These are phyloP conservation scores for Caenorhabditis angaria DNA, from an alignment of 2,888 invertebrate species.

Conservation along the genomic window DNA sequence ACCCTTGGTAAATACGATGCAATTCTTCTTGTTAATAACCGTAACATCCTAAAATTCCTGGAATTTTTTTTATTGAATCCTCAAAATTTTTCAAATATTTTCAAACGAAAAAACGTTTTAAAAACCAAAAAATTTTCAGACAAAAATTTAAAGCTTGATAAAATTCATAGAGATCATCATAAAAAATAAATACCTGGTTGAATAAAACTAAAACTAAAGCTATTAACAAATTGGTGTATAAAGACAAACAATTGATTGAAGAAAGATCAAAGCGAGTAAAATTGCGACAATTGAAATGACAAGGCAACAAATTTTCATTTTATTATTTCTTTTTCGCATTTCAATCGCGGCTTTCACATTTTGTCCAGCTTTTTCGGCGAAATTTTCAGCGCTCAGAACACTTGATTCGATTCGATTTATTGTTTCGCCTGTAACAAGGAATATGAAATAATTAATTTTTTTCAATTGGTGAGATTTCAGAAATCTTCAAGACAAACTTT, in stretches of 20 bases:
- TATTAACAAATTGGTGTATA: constrained; percentile 5
- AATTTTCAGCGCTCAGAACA: constrained; percentile 1
- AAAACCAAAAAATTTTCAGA: no score
- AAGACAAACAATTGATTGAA: neutral
- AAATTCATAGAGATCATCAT: neutral
- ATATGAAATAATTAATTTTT: neutral
- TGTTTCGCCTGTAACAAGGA: constrained; percentile 17
- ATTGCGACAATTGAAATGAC: neutral
- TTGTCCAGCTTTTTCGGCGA: neutral
- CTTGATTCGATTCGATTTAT: constrained; percentile 4
- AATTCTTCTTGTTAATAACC: neutral
- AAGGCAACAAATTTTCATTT: neutral
- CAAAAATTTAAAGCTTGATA: neutral
- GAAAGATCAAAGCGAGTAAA: neutral
- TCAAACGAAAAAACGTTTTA: neutral
- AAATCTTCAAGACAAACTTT: neutral
- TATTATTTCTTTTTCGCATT: neutral
- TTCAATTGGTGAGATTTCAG: neutral
- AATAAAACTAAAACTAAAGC: no score
- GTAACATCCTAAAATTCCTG: neutral
- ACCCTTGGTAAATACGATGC: neutral
- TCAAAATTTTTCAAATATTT: neutral
- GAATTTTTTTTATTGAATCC: no score
- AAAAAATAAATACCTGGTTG: neutral
- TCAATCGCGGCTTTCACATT: constrained; percentile 6